Conservation (phyloP, 30 jellyfish, hydroid and myxozoan species). For the Hydractinia symbiolongicarpus region DNA sequence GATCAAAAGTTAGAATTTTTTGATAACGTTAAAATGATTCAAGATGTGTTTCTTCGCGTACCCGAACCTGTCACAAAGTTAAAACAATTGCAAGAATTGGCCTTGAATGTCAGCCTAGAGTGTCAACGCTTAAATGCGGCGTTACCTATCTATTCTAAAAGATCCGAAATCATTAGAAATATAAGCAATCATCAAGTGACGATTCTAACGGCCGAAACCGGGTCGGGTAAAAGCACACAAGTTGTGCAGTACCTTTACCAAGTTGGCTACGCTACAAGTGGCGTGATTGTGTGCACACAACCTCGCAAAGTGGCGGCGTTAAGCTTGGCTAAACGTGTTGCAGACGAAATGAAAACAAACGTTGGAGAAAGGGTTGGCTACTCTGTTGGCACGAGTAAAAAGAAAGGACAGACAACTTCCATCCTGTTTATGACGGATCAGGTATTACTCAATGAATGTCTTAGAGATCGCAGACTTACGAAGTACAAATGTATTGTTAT, state of each 20-base stretch:
- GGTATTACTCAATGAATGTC: conserved; percentile 48
- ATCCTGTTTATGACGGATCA: conserved; percentile 56
- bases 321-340: conserved; percentile 50
- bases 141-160: conserved; percentile 53
- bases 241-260: conserved; percentile 54
- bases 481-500: conserved; percentile 42
- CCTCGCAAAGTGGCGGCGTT: conserved; percentile 78
- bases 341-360: conserved; percentile 30
- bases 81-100: neutral
- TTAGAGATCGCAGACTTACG: conserved; percentile 39
- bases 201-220: conserved; percentile 72
- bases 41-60: no score
- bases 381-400: conserved; percentile 46
- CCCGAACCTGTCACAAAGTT: neutral
- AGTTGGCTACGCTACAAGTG: conserved; percentile 21
- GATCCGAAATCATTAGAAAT: conserved; percentile 29
- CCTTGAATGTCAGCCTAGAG: conserved; percentile 15
- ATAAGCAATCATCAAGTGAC: conserved; percentile 40
- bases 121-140: conserved; percentile 21
- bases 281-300: conserved; percentile 49
- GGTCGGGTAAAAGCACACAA: conserved; percentile 86
- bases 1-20: conserved; percentile 4
- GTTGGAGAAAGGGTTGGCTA: conserved; percentile 58
- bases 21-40: neutral
- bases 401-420: conserved; percentile 16